phyloP scores from a whole-genome alignment of 1,140 invertebrate species.

The Drosophila setifemur region DNA sequence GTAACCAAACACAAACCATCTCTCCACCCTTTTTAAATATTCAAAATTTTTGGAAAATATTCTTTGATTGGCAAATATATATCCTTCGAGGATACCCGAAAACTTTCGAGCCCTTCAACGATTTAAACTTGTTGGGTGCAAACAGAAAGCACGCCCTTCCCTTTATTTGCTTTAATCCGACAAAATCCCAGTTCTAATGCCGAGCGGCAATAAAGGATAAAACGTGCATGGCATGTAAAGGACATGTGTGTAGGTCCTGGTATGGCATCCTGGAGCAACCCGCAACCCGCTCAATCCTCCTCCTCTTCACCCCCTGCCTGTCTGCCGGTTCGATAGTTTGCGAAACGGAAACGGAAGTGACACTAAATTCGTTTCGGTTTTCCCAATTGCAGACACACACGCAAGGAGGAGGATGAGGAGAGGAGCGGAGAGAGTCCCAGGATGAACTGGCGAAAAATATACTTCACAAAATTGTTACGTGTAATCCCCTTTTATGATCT shows the following conservation, averaged over 20 bases:
- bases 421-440: slow-evolving; percentile 5
- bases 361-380: slow-evolving; percentile 79
- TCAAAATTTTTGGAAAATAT: too few species aligned
- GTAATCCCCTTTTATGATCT: slow-evolving; percentile 79
- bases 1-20: too few species aligned
- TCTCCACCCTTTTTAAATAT: too few species aligned
- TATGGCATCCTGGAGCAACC: background rate
- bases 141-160: slow-evolving; percentile 73
- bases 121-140: slow-evolving; percentile 67
- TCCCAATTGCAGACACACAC: slow-evolving; percentile 46
- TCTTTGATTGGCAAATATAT: background rate
- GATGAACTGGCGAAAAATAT: slow-evolving; percentile 48
- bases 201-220: slow-evolving; percentile 78
- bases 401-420: background rate
- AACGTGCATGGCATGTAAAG: slow-evolving; percentile 75
- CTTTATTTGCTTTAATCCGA: slow-evolving; percentile 80
- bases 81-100: background rate
- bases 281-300: background rate
- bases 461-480: slow-evolving; percentile 73
- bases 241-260: slow-evolving; percentile 9
- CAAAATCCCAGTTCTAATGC: slow-evolving; percentile 76
- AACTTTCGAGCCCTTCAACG: slow-evolving; percentile 9
- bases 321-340: slow-evolving; percentile 63
- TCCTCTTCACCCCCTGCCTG: background rate
- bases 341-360: slow-evolving; percentile 75